Percentiles rank a stretch among this genome's conserved stretches.
phyloP scores from a whole-genome alignment of 2,113 vertebrate genomes.

The Tapirus terrestris region DNA sequence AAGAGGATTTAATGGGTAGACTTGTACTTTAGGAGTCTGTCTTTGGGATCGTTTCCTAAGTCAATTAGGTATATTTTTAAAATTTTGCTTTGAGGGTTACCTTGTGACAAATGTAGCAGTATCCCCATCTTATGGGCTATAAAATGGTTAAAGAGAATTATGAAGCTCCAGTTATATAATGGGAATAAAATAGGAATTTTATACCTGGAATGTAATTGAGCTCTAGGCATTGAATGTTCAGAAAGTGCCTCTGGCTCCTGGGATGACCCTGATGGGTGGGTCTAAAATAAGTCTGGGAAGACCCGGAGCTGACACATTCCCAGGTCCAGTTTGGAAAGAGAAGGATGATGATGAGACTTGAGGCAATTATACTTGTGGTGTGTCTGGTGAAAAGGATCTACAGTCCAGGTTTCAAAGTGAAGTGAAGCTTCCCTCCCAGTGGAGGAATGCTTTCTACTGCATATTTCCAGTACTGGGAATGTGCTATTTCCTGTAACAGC shows the following conservation, averaged over 20 bases:
- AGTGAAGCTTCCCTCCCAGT: neutral
- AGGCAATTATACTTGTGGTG: neutral
- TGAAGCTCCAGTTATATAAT: neutral
- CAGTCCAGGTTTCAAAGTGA: neutral
- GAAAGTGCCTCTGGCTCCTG: constrained; percentile 33
- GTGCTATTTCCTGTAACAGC: neutral
- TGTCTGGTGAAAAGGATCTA: neutral
- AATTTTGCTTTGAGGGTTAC: constrained; percentile 40
- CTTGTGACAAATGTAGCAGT: neutral
- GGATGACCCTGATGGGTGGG: neutral
- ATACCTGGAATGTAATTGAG: neutral
- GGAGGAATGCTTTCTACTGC: neutral
- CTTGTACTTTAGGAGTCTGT: neutral
- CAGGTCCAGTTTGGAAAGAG: neutral
- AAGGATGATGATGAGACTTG: neutral
- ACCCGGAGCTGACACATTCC: neutral
- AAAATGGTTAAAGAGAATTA: neutral
- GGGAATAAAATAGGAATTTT: neutral
- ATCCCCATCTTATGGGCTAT: neutral
- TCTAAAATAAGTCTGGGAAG: constrained; percentile 29
- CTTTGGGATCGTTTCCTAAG: constrained; percentile 51
- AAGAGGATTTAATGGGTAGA: constrained; percentile 8
- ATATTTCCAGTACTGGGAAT: neutral
- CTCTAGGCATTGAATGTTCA: neutral
- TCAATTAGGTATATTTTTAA: constrained; percentile 49